Conservation (phyloP, 2,113 vertebrate species). For the Oxyura jamaicensis region DNA sequence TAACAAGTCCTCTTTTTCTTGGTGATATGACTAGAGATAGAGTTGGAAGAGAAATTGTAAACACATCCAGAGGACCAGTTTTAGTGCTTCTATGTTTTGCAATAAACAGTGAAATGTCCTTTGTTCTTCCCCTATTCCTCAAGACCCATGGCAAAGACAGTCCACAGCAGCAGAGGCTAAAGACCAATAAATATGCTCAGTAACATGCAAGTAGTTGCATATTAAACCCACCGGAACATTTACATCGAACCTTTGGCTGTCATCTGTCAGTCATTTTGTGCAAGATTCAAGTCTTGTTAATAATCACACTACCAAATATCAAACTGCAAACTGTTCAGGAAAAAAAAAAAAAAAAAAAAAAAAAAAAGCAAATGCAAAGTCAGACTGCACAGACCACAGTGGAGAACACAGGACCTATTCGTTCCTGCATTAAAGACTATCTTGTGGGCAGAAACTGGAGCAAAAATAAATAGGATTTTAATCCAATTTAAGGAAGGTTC, state of each 20-base stretch:
- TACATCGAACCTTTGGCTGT: not conserved
- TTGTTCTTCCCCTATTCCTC: not conserved
- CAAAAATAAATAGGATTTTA: not conserved
- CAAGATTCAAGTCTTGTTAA: constrained; percentile 16
- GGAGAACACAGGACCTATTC: not conserved
- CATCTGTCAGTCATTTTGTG: not conserved
- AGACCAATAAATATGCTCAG: not conserved
- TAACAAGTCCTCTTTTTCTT: not conserved
- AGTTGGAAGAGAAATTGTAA: not conserved
- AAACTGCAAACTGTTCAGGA: not conserved
- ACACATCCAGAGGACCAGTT: not conserved
- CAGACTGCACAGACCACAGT: not conserved
- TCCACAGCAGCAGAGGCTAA: not conserved
- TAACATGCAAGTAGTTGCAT: not conserved
- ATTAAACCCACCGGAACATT: not conserved
- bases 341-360: not conserved
- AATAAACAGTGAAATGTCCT: not conserved
- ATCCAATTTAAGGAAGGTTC: not conserved
- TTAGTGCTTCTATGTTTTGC: not conserved
- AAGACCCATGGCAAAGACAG: not conserved
- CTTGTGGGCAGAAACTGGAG: not conserved
- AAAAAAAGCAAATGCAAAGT: not conserved
- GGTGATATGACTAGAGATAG: not conserved
- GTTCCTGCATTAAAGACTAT: not conserved
- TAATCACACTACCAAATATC: not conserved